Base-by-base conservation (phyloP, 2,888 invertebrate species). In the Chelonus formosanus region DNA sequence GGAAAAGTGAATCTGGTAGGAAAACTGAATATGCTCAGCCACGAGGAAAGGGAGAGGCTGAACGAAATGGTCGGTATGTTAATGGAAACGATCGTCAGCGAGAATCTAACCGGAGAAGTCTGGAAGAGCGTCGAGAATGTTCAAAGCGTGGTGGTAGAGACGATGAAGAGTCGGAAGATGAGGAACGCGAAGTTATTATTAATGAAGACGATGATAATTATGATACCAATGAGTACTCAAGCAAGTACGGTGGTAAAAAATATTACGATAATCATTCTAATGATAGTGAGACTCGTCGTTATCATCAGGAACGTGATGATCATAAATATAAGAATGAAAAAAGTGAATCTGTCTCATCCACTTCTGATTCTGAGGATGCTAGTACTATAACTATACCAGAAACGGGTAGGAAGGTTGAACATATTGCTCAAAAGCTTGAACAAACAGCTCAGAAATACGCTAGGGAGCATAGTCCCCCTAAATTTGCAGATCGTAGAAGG, bases 371-470 rank as follows among this genome's bases (percentile, higher is more conserved):
- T 0, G 84, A 82, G 40, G 84, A 83, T 60, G 80, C 82, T 34
- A 80, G 81, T 43, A 84, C 84, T 3, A 79, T 83, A 3, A 82
- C 83, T 0, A 81, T 83, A 35, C 83, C 83, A 2, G 81, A 83
- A 56, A 78, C 75, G 0, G 81, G 82, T 0, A 72, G 83, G 3
- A 84, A 84, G 45, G 84, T 84, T 7, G 84, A 84, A 62, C 84
- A 84, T 50, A 84, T 84, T 6, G 79, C 84, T 0, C 84, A 84
- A 69, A 84, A 84, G 63, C 71, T 84, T 5, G 84, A 84, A 64
- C 84, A 84, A 65, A 84, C 84, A 0, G 84, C 84, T 0, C 84
- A 84, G 63, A 84, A 83, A 59, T 84, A 84, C 61, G 84, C 84
- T 0, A 72, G 82, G 3, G 84, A 84, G 58, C 80, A 83, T 57